A percentile compares a stretch with the other conserved stretches of the same genome.
These are phyloP conservation scores for Hyaena hyaena DNA, from an alignment of 2,113 vertebrate species.

Conservation along the genomic window DNA sequence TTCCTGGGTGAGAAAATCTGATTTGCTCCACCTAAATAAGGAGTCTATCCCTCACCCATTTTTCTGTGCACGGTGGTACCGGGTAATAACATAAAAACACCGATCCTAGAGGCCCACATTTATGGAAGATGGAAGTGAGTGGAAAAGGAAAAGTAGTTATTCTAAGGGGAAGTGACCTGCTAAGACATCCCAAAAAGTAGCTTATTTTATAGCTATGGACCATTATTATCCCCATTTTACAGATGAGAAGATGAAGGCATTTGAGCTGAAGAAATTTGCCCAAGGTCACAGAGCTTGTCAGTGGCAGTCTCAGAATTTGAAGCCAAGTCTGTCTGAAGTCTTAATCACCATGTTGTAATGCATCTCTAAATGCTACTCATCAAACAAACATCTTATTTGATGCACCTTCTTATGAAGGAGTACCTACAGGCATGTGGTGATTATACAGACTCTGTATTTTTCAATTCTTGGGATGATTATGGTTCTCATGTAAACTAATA, in stretches of 20 bases:
- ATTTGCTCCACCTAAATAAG: not conserved
- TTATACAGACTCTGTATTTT: constrained; percentile 5
- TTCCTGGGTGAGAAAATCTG: constrained; percentile 22
- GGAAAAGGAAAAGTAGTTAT: not conserved
- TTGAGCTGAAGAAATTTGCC: not conserved
- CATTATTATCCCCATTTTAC: constrained; percentile 27
- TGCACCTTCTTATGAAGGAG: not conserved
- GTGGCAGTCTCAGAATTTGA: not conserved
- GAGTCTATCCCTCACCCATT: not conserved
- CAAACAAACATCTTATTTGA: not conserved
- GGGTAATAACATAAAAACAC: not conserved
- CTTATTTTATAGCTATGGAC: not conserved
- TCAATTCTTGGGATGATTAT: not conserved
- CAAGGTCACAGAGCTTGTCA: not conserved
- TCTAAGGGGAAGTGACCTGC: not conserved
- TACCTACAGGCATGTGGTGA: not conserved
- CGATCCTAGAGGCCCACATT: not conserved
- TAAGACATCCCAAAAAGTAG: not conserved
- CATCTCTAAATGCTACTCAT: not conserved
- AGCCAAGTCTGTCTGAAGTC: constrained; percentile 4
- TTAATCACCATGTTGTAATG: not conserved
- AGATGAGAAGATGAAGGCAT: constrained; percentile 21
- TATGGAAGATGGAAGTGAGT: not conserved
- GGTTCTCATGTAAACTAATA: constrained; percentile 34
- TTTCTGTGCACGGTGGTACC: not conserved